Evolutionary conservation across 2,113 vertebrate species (phyloP), one percentile per base, ranked within the genome.

Genomic region (Ia io): DNA sequence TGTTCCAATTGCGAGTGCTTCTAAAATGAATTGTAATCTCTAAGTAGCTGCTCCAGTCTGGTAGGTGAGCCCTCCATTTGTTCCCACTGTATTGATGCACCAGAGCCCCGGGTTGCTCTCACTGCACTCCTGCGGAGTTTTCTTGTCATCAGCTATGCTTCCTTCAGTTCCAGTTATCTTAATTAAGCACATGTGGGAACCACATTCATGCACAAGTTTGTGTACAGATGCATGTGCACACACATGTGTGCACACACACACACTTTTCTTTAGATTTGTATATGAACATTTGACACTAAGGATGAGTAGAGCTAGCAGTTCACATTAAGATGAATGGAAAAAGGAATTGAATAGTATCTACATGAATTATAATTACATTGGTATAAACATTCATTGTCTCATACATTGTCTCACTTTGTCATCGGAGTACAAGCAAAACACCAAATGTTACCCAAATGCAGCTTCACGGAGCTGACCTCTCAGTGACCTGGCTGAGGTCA

Each of bases 81-180:
- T 93, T 53, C 91, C 90, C 1, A 4, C 13, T 56, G 6, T 85
- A 8, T 10, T 25, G 71, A 90, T 95, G 63, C 65, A 35, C 20
- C 71, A 69, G 97, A 94, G n/a, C 65, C 92, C 44, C 93, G 28
- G 83, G 74, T 96, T 96, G 89, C 56, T 93, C 65, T 67, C 88
- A 30, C 61, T 97, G 42, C 86, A 37, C 88, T 97, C 59, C 44
- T 63, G 42, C 22, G 77, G 42, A 71, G 59, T 82, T 83, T 93
- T 53, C 59, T 70, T 42, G 74, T 53, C 42, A 69, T 88, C 47
- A 90, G 1, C 88, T 95, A 84, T 42, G 6, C 30, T 96, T 69
- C 37, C 32, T 78, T 95, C 40, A 37, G 6, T 85, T 73, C 25
- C 92, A 78, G 90, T 94, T 85, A 93, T 63, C 67, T 90, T 77